Percentiles rank a stretch among this genome's conserved stretches.
Evolutionary conservation across 2,888 invertebrate genomes (phyloP).

Genomic region (Galeopsomyia nigrocyanea): DNA sequence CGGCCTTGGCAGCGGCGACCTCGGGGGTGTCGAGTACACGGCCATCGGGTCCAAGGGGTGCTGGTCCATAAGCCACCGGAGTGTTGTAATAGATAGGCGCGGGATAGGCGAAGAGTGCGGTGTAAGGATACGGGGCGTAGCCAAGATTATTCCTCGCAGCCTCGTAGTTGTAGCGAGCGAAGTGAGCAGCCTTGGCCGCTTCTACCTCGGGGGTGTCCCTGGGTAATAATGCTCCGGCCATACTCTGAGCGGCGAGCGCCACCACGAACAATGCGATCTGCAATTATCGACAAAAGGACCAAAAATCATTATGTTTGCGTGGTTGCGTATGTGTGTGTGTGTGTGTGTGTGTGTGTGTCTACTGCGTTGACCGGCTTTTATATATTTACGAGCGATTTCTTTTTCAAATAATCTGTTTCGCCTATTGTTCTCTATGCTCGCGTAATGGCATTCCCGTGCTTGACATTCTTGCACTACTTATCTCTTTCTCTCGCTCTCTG

Average conservation of each 20-base stretch:
- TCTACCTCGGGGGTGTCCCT: conserved; percentile 59
- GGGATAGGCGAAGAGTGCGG: conserved; percentile 5
- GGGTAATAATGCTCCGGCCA: conserved; percentile 27
- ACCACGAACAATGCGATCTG: conserved; percentile 36
- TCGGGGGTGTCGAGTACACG: conserved; percentile 65
- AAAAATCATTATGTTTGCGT: too few species aligned
- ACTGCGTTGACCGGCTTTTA: too few species aligned
- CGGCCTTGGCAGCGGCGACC: conserved; percentile 61
- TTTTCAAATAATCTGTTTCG: too few species aligned
- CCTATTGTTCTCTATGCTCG: too few species aligned
- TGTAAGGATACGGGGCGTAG: conserved; percentile 4
- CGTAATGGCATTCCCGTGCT: too few species aligned
- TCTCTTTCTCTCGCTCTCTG: too few species aligned
- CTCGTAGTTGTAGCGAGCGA: conserved; percentile 46
- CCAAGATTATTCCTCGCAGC: conserved; percentile 45
- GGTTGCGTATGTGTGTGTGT: too few species aligned
- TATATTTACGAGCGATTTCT: too few species aligned
- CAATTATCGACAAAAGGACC: neutral
- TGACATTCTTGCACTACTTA: too few species aligned
- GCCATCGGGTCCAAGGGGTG: conserved; percentile 63
- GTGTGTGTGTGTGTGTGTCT: too few species aligned
- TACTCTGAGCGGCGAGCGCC: conserved; percentile 22
- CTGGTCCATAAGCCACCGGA: conserved; percentile 47
- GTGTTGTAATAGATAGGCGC: conserved; percentile 40
- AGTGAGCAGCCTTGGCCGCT: conserved; percentile 58